Percentiles rank a stretch among this genome's conserved stretches.
Evolutionary conservation across 2,888 invertebrate genomes (phyloP).

Genomic region (Trissoscelio sp.): DNA sequence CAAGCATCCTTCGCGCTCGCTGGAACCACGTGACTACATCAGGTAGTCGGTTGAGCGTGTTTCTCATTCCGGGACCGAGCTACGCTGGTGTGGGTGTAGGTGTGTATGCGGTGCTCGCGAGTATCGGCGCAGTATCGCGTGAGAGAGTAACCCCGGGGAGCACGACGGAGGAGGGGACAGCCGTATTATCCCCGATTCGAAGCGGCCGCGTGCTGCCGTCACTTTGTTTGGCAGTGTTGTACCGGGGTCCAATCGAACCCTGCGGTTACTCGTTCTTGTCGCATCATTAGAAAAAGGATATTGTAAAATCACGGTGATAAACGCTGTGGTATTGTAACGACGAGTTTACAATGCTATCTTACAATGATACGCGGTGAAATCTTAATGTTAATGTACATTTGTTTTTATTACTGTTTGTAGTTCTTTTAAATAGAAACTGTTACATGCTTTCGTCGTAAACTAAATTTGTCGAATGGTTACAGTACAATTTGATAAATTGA

Average conservation of each 20-base stretch:
- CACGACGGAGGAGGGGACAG: conserved; percentile 70
- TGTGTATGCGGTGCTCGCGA: conserved; percentile 68
- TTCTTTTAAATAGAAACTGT: too few relatives aligned
- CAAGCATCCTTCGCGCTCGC: conserved; percentile 80
- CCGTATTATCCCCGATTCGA: conserved; percentile 71
- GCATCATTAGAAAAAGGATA: conserved; percentile 5
- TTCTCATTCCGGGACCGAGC: conserved; percentile 69
- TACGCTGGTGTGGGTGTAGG: conserved; percentile 71
- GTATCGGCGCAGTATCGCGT: conserved; percentile 75
- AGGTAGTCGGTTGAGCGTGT: conserved; percentile 74
- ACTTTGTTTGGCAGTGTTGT: conserved; percentile 68
- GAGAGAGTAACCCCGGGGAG: conserved; percentile 72
- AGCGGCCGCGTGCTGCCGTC: conserved; percentile 57
- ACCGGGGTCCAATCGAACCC: conserved; percentile 52
- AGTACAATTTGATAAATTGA: too few relatives aligned
- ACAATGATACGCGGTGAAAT: neutral
- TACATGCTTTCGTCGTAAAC: too few relatives aligned
- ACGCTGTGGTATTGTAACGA: neutral
- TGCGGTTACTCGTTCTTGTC: conserved; percentile 37
- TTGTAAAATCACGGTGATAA: conserved; percentile 10
- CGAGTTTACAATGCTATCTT: neutral
- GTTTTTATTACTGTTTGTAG: too few relatives aligned
- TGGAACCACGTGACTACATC: conserved; percentile 81
- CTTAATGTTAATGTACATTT: too few relatives aligned
- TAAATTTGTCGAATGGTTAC: too few relatives aligned